Evolutionary conservation across 2,888 invertebrate genomes (phyloP).

Genomic region (Oasisia sp.): DNA sequence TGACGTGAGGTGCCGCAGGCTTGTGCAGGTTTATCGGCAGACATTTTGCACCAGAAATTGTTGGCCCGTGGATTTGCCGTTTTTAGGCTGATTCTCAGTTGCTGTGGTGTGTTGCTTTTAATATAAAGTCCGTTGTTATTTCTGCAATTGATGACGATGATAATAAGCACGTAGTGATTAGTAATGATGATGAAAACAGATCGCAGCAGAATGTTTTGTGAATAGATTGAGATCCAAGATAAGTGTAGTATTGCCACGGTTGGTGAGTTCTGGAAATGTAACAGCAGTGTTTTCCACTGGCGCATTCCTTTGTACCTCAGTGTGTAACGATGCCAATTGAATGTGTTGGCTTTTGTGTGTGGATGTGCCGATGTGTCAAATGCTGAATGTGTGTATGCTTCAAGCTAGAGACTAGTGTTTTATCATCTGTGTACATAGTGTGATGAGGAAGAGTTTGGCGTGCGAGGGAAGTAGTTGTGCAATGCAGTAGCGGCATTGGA

Average conservation of each 20-base stretch:
- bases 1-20: background rate
- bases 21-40: background rate
- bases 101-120: background rate
- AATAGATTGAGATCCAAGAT: background rate
- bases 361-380: background rate
- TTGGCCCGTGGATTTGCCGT: background rate
- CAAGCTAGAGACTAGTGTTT: background rate
- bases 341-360: background rate
- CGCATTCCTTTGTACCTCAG: background rate
- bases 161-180: background rate
- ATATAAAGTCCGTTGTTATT: background rate
- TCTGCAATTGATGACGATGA: background rate
- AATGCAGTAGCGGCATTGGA: background rate
- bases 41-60: background rate
- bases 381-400: background rate
- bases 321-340: background rate
- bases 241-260: background rate
- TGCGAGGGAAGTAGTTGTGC: background rate
- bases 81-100: background rate
- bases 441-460: background rate
- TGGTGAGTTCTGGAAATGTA: background rate
- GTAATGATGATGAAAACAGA: background rate
- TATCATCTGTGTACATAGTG: background rate
- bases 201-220: background rate
- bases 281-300: too few relatives aligned